Conservation (phyloP, 2,888 invertebrate species). For the Pherbina coryleti region DNA sequence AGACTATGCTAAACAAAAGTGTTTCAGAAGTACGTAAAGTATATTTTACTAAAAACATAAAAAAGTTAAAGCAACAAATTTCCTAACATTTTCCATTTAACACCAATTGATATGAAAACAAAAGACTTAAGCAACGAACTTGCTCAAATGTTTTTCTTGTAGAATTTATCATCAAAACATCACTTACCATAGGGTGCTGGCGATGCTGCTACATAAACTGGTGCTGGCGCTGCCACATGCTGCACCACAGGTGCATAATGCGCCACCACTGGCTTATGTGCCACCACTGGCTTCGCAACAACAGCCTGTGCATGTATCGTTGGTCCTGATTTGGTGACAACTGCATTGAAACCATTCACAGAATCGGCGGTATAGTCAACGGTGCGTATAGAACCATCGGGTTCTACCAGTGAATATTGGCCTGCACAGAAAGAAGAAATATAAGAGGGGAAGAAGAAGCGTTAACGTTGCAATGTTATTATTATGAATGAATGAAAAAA, state of each 20-base stretch:
- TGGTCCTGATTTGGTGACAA: conserved; percentile 68
- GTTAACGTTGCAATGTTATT: no score
- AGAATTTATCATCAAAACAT: background rate
- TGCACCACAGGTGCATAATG: conserved; percentile 60
- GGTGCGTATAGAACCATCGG: conserved; percentile 69
- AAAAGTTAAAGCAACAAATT: background rate
- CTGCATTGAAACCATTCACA: conserved; percentile 68
- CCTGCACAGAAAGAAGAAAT: conserved; percentile 50
- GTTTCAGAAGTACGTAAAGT: background rate
- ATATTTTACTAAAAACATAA: background rate
- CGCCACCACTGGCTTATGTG: conserved; percentile 61
- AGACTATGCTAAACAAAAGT: background rate
- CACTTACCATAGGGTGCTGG: conserved; percentile 68
- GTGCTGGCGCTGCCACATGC: conserved; percentile 57
- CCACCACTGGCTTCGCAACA: conserved; percentile 64
- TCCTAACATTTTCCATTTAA: no score
- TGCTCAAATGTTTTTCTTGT: background rate
- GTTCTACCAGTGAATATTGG: conserved; percentile 69
- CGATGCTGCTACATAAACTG: conserved; percentile 61
- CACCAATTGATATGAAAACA: background rate
- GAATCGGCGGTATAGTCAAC: conserved; percentile 69
- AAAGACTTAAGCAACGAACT: conserved; percentile 22
- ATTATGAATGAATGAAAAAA: no score
- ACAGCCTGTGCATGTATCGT: conserved; percentile 66
- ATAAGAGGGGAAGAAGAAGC: background rate